Percentiles rank a stretch among this genome's conserved stretches.
These are phyloP conservation scores for Hoplodrina blanda DNA, from an alignment of 2,888 invertebrate genomes.

Conservation along the genomic window DNA sequence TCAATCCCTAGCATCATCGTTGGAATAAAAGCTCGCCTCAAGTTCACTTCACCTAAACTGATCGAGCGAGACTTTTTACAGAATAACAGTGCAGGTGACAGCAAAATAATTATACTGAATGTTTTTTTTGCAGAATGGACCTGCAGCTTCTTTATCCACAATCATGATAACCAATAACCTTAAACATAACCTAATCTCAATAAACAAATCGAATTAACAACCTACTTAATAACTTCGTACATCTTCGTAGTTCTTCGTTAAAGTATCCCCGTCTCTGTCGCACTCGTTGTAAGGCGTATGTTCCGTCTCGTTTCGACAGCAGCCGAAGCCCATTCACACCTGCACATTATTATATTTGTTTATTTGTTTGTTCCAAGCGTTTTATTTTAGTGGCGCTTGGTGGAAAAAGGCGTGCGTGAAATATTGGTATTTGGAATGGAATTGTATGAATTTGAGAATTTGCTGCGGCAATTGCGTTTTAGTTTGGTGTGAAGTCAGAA, in stretches of 20 bases:
- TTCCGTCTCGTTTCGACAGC: conserved; percentile 77
- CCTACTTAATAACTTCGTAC: conserved; percentile 54
- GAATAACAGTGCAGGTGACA: no score
- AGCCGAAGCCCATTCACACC: conserved; percentile 85
- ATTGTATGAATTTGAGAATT: background rate
- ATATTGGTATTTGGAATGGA: conserved; percentile 20
- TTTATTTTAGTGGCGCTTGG: conserved; percentile 76
- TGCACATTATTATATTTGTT: conserved; percentile 83
- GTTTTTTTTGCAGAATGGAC: no score
- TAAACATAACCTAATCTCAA: conserved; percentile 20
- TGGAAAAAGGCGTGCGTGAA: conserved; percentile 66
- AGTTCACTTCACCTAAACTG: no score
- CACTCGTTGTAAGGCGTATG: conserved; percentile 50
- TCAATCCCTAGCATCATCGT: no score
- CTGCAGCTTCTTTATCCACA: no score
- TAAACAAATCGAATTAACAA: conserved; percentile 56
- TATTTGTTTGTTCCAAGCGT: conserved; percentile 81
- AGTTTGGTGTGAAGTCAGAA: background rate
- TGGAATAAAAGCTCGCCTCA: no score
- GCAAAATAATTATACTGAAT: no score
- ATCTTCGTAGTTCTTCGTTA: conserved; percentile 44
- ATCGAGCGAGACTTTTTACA: no score
- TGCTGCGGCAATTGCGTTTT: background rate
- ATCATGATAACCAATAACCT: background rate
- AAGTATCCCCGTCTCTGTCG: conserved; percentile 69